These are phyloP conservation scores for Lasioglossum villosulum DNA, from an alignment of 2,888 invertebrate species.

Conservation along the genomic window DNA sequence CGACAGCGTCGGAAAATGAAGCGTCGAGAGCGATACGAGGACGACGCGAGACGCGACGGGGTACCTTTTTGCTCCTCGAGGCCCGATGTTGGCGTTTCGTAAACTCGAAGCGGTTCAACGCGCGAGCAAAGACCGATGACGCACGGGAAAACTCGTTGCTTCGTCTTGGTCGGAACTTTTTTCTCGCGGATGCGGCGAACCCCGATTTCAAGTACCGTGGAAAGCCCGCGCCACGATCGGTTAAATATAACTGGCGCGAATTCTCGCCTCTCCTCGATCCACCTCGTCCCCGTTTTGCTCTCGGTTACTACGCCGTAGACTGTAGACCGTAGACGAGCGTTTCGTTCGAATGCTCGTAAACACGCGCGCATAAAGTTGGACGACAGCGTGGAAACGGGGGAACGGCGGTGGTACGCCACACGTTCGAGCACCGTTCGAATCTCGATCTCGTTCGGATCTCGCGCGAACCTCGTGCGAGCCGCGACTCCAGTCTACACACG, in stretches of 20 bases:
- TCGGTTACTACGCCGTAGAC: constrained; percentile 21
- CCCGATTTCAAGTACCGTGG: constrained; percentile 41
- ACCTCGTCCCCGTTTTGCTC: neutral
- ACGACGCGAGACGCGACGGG: neutral
- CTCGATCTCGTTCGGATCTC: neutral
- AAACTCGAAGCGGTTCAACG: constrained; percentile 20
- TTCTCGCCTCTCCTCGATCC: constrained; percentile 24
- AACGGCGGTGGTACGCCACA: neutral
- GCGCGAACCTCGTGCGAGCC: neutral
- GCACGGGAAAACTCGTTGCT: constrained; percentile 77
- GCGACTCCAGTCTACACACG: neutral
- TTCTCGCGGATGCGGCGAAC: constrained; percentile 23
- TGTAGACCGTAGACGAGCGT: constrained; percentile 18
- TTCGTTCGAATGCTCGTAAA: constrained; percentile 5
- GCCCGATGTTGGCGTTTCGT: neutral
- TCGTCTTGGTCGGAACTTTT: constrained; percentile 45
- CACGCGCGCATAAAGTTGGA: constrained; percentile 15
- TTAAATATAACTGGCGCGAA: constrained; percentile 74
- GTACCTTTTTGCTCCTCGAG: neutral
- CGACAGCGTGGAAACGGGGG: constrained; percentile 17
- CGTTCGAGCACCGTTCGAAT: constrained; percentile 1
- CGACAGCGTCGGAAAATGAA: neutral
- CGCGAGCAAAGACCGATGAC: constrained; percentile 67
- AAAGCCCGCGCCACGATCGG: constrained; percentile 72
- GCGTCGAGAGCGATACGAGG: neutral